A percentile compares a stretch with the other conserved stretches of the same genome.
These are phyloP conservation scores for Sebastolobus altivelis DNA, from an alignment of 2,797 vertebrate genomes.

Conservation along the genomic window DNA sequence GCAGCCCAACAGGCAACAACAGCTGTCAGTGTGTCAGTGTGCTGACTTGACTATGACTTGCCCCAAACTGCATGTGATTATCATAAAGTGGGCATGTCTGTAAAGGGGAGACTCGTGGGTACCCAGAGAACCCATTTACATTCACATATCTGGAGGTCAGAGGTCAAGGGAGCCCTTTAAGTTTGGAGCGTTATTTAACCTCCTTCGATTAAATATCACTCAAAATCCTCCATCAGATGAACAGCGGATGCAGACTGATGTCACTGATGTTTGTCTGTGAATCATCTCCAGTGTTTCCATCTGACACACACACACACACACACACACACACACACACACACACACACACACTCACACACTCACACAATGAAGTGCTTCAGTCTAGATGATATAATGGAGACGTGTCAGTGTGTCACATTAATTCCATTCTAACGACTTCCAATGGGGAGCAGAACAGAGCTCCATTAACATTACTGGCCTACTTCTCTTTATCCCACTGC, in stretches of 20 bases:
- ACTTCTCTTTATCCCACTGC: constrained; percentile 49
- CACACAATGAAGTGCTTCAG: constrained; percentile 63
- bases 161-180: fast-evolving
- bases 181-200: too few relatives aligned
- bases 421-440: constrained; percentile 69
- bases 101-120: too few relatives aligned
- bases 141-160: too few relatives aligned
- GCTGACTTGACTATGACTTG: too few relatives aligned
- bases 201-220: too few relatives aligned
- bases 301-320: too few relatives aligned
- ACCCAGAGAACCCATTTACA: too few relatives aligned
- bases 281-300: not conserved
- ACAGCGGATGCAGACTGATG: not conserved
- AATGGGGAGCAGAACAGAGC: constrained; percentile 70
- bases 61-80: too few relatives aligned
- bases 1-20: too few relatives aligned
- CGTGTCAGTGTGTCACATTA: constrained; percentile 75
- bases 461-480: constrained; percentile 69
- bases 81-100: too few relatives aligned
- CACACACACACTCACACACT: constrained; percentile 34
- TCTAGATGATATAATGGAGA: constrained; percentile 71
- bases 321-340: too few relatives aligned
- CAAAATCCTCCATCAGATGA: not conserved
- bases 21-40: too few relatives aligned
- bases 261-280: not conserved